Percentiles rank a stretch among this genome's conserved stretches.
These are phyloP conservation scores for Actenoides hombroni DNA, from an alignment of 2,113 vertebrate genomes.

Conservation along the genomic window DNA sequence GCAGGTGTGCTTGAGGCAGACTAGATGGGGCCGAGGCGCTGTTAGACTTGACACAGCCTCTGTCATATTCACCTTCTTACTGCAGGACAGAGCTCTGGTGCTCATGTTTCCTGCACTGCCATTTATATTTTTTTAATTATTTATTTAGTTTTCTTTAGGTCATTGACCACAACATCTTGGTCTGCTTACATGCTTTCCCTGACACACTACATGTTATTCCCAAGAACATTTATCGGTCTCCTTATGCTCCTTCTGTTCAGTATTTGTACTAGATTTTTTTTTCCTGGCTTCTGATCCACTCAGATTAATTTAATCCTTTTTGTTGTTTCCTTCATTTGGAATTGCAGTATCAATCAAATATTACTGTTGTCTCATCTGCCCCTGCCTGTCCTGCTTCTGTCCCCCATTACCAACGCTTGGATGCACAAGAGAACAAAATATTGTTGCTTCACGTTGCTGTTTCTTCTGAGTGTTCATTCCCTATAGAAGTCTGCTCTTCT, in stretches of 20 bases:
- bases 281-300: background rate
- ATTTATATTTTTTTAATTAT: background rate
- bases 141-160: background rate
- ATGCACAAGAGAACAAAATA: background rate
- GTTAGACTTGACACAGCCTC: background rate
- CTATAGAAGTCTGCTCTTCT: background rate
- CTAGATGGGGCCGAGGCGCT: background rate
- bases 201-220: background rate
- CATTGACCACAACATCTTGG: background rate
- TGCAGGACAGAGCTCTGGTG: background rate
- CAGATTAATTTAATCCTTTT: background rate
- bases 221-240: rapidly evolving
- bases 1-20: background rate
- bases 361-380: background rate
- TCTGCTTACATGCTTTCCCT: background rate
- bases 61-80: background rate
- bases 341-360: background rate
- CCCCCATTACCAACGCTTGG: background rate
- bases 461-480: background rate
- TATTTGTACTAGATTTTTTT: background rate
- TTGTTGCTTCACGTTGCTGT: background rate
- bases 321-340: background rate
- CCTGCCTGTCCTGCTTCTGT: background rate
- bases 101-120: rapidly evolving
- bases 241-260: background rate